Conservation (phyloP, 2,113 vertebrate genomes). For the Stictonetta naevosa region DNA sequence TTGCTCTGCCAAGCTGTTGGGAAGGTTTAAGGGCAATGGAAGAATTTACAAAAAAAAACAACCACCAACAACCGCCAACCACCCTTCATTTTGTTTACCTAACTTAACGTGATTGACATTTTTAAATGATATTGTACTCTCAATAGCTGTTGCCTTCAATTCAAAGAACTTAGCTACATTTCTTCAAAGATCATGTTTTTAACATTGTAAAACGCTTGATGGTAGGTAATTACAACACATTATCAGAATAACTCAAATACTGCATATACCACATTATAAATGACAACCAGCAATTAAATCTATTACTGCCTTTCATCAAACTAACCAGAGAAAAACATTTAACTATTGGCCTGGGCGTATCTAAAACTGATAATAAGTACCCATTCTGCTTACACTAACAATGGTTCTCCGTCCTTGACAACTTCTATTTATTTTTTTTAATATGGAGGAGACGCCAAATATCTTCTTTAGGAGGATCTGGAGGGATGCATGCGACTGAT, state of each 20-base stretch:
- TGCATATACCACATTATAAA: neutral
- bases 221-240: slow-evolving; percentile 38
- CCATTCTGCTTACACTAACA: neutral
- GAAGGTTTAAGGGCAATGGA: neutral
- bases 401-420: neutral
- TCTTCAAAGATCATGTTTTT: neutral
- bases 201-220: neutral
- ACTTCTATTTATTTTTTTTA: neutral
- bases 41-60: neutral
- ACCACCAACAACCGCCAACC: too few species aligned
- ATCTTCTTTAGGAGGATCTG: neutral
- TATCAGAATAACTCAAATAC: slow-evolving; percentile 12
- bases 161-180: neutral
- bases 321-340: neutral
- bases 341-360: slow-evolving; percentile 1
- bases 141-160: neutral
- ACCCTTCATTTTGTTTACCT: neutral
- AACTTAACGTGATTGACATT: neutral
- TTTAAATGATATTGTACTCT: neutral
- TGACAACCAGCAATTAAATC: slow-evolving; percentile 58
- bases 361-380: neutral
- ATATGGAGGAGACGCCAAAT: neutral
- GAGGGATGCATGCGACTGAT: neutral
- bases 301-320: slow-evolving; percentile 6
- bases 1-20: neutral